A percentile compares a stretch with the other conserved stretches of the same genome.
Conservation (phyloP, 2,113 vertebrate species). For the Phalacrocorax brasilianus region DNA sequence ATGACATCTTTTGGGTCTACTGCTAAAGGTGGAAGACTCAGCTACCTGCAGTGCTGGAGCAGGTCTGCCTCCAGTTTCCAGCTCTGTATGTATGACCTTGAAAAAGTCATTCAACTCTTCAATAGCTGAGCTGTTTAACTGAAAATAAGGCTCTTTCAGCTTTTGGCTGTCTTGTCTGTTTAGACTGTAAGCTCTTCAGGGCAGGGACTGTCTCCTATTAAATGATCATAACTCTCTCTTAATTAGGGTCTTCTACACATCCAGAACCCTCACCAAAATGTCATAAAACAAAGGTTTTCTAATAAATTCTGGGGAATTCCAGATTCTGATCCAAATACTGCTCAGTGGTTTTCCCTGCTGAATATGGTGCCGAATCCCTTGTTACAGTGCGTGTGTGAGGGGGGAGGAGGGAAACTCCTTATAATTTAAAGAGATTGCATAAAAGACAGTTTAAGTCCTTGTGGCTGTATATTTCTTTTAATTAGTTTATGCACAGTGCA, state of each 20-base stretch:
- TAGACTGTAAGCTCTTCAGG: conserved; percentile 48
- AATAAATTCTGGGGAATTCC: conserved; percentile 39
- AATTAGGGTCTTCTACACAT: conserved; percentile 43
- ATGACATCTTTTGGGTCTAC: accelerated
- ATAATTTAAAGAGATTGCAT: conserved; percentile 64
- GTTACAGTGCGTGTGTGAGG: background rate
- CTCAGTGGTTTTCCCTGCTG: conserved; percentile 36
- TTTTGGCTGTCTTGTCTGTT: conserved; percentile 32
- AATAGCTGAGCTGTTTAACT: background rate
- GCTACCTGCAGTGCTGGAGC: background rate
- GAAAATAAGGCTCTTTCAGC: background rate
- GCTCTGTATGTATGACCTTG: background rate
- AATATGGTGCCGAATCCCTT: background rate
- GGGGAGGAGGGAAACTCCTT: conserved; percentile 27
- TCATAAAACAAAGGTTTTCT: conserved; percentile 36
- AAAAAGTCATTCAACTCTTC: conserved; percentile 1
- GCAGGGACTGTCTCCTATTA: conserved; percentile 45
- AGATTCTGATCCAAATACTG: conserved; percentile 34
- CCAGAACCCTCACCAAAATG: conserved; percentile 25
- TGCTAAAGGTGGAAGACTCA: background rate
- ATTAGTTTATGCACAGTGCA: conserved; percentile 75
- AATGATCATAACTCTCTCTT: conserved; percentile 33
- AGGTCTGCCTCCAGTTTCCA: background rate
- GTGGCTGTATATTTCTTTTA: conserved; percentile 74
- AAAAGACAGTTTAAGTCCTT: conserved; percentile 71